phyloP scores from a whole-genome alignment of 2,888 invertebrate genomes.

The Cinara cedri region DNA sequence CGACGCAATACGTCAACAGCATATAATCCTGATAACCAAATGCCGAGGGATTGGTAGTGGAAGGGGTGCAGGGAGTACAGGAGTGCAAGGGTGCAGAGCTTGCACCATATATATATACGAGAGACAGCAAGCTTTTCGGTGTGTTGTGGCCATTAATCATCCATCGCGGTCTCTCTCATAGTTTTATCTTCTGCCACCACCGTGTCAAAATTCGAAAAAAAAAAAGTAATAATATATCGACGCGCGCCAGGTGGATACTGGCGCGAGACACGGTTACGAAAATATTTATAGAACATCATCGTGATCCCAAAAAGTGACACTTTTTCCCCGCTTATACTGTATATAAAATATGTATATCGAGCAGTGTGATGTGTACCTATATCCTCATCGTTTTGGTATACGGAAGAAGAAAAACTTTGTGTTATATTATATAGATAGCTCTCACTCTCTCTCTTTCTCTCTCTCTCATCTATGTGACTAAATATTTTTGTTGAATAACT shows the following conservation, averaged over 20 bases:
- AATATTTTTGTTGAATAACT: no score
- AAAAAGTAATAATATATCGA: conserved; percentile 36
- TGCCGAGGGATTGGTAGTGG: neutral
- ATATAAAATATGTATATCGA: neutral
- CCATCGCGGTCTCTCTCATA: conserved; percentile 47
- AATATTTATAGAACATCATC: conserved; percentile 30
- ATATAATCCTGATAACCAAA: conserved; percentile 51
- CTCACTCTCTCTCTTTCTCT: neutral
- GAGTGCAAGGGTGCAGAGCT: no score
- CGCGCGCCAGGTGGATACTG: conserved; percentile 20
- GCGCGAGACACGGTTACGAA: conserved; percentile 28
- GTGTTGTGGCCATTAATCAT: conserved; percentile 49
- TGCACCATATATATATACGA: neutral
- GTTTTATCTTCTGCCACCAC: conserved; percentile 51
- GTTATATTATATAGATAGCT: neutral
- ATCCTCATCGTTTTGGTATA: neutral
- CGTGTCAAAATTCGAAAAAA: conserved; percentile 46
- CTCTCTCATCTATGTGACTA: no score
- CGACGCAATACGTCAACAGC: conserved; percentile 54
- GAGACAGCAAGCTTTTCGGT: conserved; percentile 23
- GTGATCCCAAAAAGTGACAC: conserved; percentile 35
- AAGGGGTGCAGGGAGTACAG: neutral
- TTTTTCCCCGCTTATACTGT: neutral
- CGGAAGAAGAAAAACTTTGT: conserved; percentile 12
- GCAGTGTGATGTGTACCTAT: no score